These are phyloP conservation scores for Drosophila ambigua DNA, from an alignment of 1,140 invertebrate genomes.

Conservation along the genomic window DNA sequence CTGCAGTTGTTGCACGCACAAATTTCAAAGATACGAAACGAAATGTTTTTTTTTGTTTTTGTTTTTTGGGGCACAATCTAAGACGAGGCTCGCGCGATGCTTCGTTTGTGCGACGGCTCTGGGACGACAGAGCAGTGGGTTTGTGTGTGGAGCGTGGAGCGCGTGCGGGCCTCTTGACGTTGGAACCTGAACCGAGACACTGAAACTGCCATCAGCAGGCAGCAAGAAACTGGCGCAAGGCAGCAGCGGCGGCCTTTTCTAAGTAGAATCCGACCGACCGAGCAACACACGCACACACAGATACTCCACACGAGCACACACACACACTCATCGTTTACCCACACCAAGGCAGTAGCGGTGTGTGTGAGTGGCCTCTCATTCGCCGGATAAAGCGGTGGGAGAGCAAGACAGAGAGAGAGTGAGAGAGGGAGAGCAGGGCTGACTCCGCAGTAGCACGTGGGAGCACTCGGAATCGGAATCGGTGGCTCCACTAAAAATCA, in stretches of 20 bases:
- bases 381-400: constrained; percentile 65
- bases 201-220: background rate
- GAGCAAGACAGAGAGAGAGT: constrained; percentile 28
- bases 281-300: too few relatives aligned
- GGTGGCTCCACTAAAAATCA: constrained; percentile 34
- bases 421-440: constrained; percentile 38
- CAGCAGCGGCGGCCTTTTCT: background rate
- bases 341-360: background rate
- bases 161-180: constrained; percentile 1
- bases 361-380: constrained; percentile 69
- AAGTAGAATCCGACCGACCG: too few relatives aligned
- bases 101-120: too few relatives aligned
- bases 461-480: constrained; percentile 52
- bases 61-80: too few relatives aligned
- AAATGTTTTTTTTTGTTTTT: too few relatives aligned
- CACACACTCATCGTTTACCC: too few relatives aligned
- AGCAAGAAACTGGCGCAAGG: constrained; percentile 52
- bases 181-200: background rate
- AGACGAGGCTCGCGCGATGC: too few relatives aligned
- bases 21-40: too few relatives aligned
- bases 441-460: constrained; percentile 45
- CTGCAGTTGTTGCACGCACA: background rate
- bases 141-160: background rate
- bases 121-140: too few relatives aligned
- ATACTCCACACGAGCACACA: too few relatives aligned